Conservation (phyloP, 1,140 invertebrate species). For the Achroia grisella region DNA sequence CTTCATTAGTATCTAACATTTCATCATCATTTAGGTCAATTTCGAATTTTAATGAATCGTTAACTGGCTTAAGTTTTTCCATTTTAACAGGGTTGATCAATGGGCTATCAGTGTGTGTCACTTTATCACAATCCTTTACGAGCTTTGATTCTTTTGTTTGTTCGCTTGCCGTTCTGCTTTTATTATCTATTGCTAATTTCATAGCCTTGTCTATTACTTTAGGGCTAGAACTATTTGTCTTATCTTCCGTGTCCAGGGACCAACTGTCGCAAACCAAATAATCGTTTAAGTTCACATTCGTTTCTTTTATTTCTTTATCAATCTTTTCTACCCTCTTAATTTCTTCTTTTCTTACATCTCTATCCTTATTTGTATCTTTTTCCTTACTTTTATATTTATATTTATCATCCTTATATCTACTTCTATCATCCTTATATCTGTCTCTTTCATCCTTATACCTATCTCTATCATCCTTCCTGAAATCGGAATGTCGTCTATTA, state of each 20-base stretch:
- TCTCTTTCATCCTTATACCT: conserved; percentile 1
- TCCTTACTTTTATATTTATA: conserved; percentile 11
- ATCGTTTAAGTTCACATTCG: conserved; percentile 56
- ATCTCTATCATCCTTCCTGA: conserved; percentile 33
- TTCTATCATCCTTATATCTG: conserved; percentile 20
- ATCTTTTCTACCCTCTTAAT: conserved; percentile 7
- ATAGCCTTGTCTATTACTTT: conserved; percentile 27
- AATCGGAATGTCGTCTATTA: conserved; percentile 28
- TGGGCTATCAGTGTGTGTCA: conserved; percentile 6
- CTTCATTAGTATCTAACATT: conserved; percentile 51
- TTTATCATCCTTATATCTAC: conserved; percentile 20
- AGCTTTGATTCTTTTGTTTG: background rate
- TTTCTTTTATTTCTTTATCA: conserved; percentile 31
- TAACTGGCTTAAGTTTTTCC: conserved; percentile 52
- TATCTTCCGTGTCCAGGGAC: conserved; percentile 65
- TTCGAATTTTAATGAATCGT: conserved; percentile 60
- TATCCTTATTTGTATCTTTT: conserved; percentile 22
- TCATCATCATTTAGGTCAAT: conserved; percentile 59
- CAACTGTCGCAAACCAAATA: conserved; percentile 66
- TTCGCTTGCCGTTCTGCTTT: background rate
- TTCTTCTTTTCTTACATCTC: conserved; percentile 14
- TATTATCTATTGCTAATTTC: background rate
- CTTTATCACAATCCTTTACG: background rate
- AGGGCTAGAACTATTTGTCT: conserved; percentile 37
- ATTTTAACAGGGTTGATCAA: conserved; percentile 18